phyloP scores from a whole-genome alignment of 2,113 vertebrate species.

The Petrocephalus microphthalmus region DNA sequence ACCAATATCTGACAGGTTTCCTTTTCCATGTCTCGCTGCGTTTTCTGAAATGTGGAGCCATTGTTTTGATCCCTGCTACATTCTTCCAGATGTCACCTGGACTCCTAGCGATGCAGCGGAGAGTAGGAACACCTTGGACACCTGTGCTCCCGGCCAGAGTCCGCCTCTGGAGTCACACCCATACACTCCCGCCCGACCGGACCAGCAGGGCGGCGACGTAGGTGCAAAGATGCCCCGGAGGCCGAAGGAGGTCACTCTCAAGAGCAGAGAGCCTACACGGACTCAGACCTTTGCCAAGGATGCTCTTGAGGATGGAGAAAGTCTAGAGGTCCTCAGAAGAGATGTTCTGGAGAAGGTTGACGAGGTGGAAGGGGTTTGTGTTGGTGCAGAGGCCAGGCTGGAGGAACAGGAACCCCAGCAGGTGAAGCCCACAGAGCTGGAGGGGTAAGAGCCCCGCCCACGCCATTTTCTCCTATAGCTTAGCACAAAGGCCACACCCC shows the following conservation, averaged over 20 bases:
- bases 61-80: background rate
- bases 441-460: conserved; percentile 30
- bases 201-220: background rate
- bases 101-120: background rate
- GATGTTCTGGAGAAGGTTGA: background rate
- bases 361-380: background rate
- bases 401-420: background rate
- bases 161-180: background rate
- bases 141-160: background rate
- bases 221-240: conserved; percentile 25
- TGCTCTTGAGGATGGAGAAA: conserved; percentile 7
- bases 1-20: background rate
- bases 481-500: background rate
- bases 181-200: background rate
- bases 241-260: conserved; percentile 41
- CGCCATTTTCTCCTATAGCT: background rate
- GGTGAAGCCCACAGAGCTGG: background rate
- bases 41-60: background rate
- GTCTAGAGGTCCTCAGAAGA: background rate
- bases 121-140: background rate
- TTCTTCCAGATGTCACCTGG: background rate
- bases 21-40: background rate
- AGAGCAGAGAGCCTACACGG: conserved; percentile 37
- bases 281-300: conserved; percentile 41
- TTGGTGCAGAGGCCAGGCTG: background rate